These are phyloP conservation scores for Drosophila kokeensis DNA, from an alignment of 2,888 invertebrate genomes.

Conservation along the genomic window DNA sequence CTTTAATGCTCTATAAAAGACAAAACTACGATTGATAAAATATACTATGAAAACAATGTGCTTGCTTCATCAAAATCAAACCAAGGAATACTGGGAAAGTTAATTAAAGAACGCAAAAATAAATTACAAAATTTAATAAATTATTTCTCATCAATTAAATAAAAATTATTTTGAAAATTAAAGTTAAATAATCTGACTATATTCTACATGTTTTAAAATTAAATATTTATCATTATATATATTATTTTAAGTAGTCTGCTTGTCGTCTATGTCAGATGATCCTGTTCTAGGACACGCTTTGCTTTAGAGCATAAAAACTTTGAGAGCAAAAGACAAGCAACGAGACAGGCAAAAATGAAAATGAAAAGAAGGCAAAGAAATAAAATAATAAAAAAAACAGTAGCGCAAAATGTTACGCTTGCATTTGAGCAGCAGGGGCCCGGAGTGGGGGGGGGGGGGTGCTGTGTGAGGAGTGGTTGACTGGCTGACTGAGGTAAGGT, in stretches of 20 bases:
- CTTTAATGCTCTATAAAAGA: conserved; percentile 11
- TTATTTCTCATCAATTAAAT: neutral
- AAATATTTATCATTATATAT: neutral
- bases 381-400: conserved; percentile 47
- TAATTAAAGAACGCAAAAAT: neutral
- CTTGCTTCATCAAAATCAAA: neutral
- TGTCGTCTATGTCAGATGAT: conserved; percentile 4
- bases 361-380: conserved; percentile 41
- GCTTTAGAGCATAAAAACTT: conserved; percentile 33
- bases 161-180: neutral
- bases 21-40: neutral
- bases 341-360: conserved; percentile 50
- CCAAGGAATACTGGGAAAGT: neutral
- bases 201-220: neutral
- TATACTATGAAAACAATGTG: neutral
- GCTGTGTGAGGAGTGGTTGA: neutral
- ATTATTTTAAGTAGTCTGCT: neutral
- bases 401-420: conserved; percentile 80
- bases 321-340: conserved; percentile 53
- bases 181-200: neutral
- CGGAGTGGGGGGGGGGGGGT: neutral
- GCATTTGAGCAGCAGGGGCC: conserved; percentile 49
- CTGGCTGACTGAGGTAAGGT: conserved; percentile 2
- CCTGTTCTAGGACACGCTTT: conserved; percentile 21
- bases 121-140: neutral